Conservation (phyloP, 1,140 invertebrate species). For the Procambarus clarkii region DNA sequence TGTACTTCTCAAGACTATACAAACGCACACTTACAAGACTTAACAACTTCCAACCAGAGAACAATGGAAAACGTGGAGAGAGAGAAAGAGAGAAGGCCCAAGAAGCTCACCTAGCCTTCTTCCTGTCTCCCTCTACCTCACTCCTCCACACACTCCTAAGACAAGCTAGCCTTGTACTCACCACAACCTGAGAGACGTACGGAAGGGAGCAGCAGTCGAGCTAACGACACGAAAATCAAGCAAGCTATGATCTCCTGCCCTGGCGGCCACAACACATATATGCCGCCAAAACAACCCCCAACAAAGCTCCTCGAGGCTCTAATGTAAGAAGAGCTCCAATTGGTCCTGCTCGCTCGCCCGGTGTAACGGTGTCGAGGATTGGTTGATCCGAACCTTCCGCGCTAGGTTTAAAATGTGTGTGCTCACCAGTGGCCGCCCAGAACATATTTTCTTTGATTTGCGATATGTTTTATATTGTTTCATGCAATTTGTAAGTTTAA, state of each 20-base stretch:
- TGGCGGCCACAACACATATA: background rate
- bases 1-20: too few relatives aligned
- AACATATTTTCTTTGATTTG: background rate
- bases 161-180: too few relatives aligned
- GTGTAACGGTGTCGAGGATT: background rate
- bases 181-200: too few relatives aligned
- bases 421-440: background rate
- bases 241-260: background rate
- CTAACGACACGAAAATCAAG: background rate
- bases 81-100: too few relatives aligned
- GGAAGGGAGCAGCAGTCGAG: background rate
- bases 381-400: background rate
- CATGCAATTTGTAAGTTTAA: background rate
- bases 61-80: too few relatives aligned
- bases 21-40: too few relatives aligned
- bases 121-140: too few relatives aligned
- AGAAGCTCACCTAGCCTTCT: too few relatives aligned
- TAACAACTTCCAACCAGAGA: too few relatives aligned
- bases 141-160: too few relatives aligned
- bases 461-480: background rate
- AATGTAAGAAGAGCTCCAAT: background rate
- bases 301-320: background rate
- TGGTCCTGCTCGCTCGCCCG: background rate
- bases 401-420: background rate
- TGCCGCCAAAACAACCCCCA: conserved; percentile 3